A percentile compares a stretch with the other conserved stretches of the same genome.
Conservation (phyloP, 2,113 vertebrate species). For the Saguinus imperator region DNA sequence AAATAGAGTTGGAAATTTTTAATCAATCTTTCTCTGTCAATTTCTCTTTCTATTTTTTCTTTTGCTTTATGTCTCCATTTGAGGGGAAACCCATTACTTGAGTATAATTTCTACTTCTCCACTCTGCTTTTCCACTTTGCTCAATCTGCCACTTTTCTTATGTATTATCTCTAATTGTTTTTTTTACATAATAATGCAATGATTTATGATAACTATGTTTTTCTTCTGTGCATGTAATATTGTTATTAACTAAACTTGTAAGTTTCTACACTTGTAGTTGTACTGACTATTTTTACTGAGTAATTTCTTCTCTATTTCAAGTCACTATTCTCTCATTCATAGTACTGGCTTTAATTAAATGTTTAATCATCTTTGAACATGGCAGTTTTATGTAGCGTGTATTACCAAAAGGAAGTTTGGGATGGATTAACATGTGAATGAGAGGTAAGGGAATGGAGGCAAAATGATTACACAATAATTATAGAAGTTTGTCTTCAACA, state of each 20-base stretch:
- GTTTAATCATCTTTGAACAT: background rate
- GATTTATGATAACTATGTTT: slow-evolving; percentile 4
- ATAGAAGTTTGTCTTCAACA: background rate
- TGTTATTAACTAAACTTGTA: background rate
- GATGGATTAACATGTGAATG: background rate
- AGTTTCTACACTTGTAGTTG: background rate
- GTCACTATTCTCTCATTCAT: slow-evolving; percentile 8
- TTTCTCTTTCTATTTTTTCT: background rate
- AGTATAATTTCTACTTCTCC: background rate
- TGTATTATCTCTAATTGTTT: background rate
- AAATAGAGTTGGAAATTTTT: background rate
- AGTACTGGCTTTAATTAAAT: background rate
- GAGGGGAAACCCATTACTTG: background rate
- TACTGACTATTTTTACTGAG: background rate
- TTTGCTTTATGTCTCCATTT: slow-evolving; percentile 2
- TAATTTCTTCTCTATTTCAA: background rate
- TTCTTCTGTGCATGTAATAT: background rate
- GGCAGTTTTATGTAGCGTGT: background rate
- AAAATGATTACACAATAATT: background rate
- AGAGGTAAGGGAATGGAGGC: background rate
- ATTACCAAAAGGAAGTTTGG: background rate
- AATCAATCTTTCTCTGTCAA: background rate
- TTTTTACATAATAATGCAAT: background rate
- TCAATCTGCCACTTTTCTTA: background rate
- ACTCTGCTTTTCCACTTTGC: background rate